phyloP scores from a whole-genome alignment of 2,113 vertebrate genomes.

The Vulpes vulpes region DNA sequence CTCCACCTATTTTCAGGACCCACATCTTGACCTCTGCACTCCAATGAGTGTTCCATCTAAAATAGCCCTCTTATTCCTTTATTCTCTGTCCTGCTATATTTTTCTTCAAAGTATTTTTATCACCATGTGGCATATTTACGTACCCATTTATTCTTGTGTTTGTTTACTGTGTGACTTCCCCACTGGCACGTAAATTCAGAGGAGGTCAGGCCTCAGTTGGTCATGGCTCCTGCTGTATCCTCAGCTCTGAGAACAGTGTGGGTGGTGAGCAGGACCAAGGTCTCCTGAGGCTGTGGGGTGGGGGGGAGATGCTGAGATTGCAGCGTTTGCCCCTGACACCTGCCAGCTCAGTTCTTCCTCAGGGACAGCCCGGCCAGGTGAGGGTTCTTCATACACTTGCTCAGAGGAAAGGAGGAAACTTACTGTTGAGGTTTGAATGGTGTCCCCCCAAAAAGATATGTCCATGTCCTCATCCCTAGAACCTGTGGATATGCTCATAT shows the following conservation, averaged over 20 bases:
- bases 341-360: neutral
- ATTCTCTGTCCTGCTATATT: neutral
- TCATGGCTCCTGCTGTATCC: neutral
- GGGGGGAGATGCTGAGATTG: neutral
- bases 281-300: rapidly evolving
- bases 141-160: neutral
- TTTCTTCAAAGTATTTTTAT: rapidly evolving
- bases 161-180: neutral
- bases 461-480: neutral
- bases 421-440: no score
- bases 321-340: rapidly evolving
- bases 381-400: neutral
- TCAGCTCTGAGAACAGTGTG: neutral
- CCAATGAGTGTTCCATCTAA: neutral
- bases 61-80: neutral
- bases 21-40: no score
- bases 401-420: neutral
- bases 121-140: neutral
- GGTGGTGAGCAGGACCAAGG: neutral
- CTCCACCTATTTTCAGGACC: neutral
- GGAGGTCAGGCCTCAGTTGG: rapidly evolving
- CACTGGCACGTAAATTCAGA: neutral
- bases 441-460: neutral
- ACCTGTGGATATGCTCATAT: neutral
- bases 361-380: neutral